Evolutionary conservation across 1,140 invertebrate genomes (phyloP), one percentile per base, ranked within the genome.

Genomic region (Lamellibrachia luymesi): DNA sequence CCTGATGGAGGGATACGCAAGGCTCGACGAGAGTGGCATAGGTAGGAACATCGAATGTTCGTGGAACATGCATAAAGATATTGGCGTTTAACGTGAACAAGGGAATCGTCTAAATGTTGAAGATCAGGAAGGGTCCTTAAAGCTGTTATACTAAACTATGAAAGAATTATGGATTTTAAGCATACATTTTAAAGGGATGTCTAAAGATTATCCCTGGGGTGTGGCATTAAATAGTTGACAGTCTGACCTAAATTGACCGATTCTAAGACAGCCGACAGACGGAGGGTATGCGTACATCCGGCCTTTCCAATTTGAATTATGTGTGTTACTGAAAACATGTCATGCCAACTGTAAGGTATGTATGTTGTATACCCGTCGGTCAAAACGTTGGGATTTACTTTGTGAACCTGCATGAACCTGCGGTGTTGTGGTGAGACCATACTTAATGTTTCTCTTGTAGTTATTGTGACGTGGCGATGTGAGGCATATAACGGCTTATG

Each of bases 21-120:
- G 96, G 93, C 94, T 96, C 56, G 96, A 96, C 93, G 96, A 96
- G 22, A 96, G 96, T 94, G 96, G 96, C 4, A 93, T 93, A 95
- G 96, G 96, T 96, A 94, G 91, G 93, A 17, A 8, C 25, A 80
- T 10, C 17, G 64, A 22, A 80, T 22, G 64, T 17, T 22, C 7
- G 0, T 80, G 13, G 64, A 80, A 17, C 2, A 22, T 80, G 1
- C 64, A 17, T 22, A 22, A 6, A 80, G 64, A 22, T 22, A 1
- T 80, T 10, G 8, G 4, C 25, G 64, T 22, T 80, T 22, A 80
- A 80, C 38, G 38, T 38, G 38, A 38, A 38, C 38, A 38, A 38
- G 38, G 38, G 38, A 38, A 38, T 38, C 38, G 38, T 38, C 38
- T 38, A 38, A 38, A 38, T 38, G 38, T 38, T 38, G 38, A 38